phyloP scores from a whole-genome alignment of 2,797 vertebrate genomes.

The Monodelphis domestica region DNA sequence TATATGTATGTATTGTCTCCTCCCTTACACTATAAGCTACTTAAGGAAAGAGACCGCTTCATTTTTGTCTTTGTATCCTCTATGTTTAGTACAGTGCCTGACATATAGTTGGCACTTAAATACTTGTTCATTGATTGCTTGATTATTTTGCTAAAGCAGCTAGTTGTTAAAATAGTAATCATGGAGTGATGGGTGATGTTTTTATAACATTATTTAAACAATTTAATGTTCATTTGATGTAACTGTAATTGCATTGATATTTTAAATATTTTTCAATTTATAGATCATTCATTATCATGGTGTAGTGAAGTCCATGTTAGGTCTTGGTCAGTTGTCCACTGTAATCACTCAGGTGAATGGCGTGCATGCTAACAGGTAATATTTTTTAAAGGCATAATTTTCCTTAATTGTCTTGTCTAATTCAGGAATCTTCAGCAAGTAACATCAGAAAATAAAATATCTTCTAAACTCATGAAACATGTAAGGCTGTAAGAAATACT shows the following conservation, averaged over 20 bases:
- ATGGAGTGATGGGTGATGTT: background rate
- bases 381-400: slow-evolving; percentile 57
- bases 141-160: slow-evolving; percentile 1
- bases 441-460: slow-evolving; percentile 23
- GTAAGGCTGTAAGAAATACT: no score
- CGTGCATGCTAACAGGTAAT: slow-evolving; percentile 95
- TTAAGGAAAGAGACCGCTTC: no score
- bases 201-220: slow-evolving; percentile 44
- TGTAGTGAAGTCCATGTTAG: slow-evolving; percentile 97
- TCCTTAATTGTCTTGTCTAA: slow-evolving; percentile 37
- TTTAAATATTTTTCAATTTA: slow-evolving; percentile 60
- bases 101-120: background rate
- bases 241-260: slow-evolving; percentile 52
- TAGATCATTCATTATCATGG: slow-evolving; percentile 98
- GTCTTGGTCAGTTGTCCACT: slow-evolving; percentile 97
- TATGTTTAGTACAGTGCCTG: background rate
- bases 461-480: slow-evolving; percentile 42
- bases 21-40: no score
- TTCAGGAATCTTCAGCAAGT: slow-evolving; percentile 45
- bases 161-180: slow-evolving; percentile 12
- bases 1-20: no score
- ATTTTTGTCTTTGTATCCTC: background rate
- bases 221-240: slow-evolving; percentile 20
- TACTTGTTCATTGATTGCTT: background rate
- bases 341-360: slow-evolving; percentile 98